Evolutionary conservation across 1,140 invertebrate species (phyloP).

Genomic region (Popillia japonica): DNA sequence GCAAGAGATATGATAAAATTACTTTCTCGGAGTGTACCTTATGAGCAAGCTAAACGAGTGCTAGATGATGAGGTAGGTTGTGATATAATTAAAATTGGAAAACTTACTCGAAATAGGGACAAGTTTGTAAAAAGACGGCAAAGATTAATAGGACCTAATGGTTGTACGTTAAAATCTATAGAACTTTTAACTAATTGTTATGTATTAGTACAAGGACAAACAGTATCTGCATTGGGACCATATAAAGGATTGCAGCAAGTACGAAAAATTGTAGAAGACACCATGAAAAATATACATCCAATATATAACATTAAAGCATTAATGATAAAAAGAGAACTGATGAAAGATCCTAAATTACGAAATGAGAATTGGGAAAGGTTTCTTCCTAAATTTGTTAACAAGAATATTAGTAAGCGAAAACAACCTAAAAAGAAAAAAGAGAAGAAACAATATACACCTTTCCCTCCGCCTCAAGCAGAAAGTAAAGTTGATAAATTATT

Average conservation of each 20-base stretch:
- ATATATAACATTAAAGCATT: slow-evolving; percentile 98
- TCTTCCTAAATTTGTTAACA: slow-evolving; percentile 94
- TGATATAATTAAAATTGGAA: slow-evolving; percentile 98
- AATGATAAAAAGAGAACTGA: slow-evolving; percentile 97
- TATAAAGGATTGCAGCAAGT: slow-evolving; percentile 95
- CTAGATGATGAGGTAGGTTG: slow-evolving; percentile 90
- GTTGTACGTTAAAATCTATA: slow-evolving; percentile 96
- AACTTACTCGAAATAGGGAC: slow-evolving; percentile 89
- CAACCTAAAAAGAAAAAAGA: slow-evolving; percentile 85
- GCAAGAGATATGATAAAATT: slow-evolving; percentile 96
- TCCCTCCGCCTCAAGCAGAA: slow-evolving; percentile 92
- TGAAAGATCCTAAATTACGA: slow-evolving; percentile 89
- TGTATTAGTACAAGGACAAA: slow-evolving; percentile 96
- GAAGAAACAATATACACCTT: slow-evolving; percentile 96
- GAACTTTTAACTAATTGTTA: slow-evolving; percentile 98
- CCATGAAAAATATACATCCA: slow-evolving; percentile 99
- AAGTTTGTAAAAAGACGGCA: slow-evolving; percentile 96
- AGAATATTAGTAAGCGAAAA: slow-evolving; percentile 87
- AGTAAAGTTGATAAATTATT: slow-evolving; percentile 95
- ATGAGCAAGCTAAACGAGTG: slow-evolving; percentile 89
- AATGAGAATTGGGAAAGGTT: slow-evolving; percentile 98
- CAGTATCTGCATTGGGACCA: slow-evolving; percentile 95
- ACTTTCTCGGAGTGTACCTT: slow-evolving; percentile 94
- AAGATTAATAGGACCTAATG: slow-evolving; percentile 94
- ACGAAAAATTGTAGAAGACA: slow-evolving; percentile 92